Conservation (phyloP, 2,113 vertebrate genomes). For the Calyptommatus sinebrachiatus region DNA sequence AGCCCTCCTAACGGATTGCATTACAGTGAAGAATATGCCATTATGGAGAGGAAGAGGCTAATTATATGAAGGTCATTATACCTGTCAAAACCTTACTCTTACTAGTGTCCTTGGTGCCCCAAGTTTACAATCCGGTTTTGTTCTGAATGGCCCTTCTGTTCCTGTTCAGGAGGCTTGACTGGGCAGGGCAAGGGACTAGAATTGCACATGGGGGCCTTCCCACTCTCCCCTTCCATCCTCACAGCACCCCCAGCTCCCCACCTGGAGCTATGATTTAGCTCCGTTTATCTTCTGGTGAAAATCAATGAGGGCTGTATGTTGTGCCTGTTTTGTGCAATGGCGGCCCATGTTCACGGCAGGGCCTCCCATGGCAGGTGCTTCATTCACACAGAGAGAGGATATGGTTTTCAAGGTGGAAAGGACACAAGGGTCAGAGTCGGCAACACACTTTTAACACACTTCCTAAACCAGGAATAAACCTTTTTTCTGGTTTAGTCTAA, state of each 20-base stretch:
- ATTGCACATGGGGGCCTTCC: constrained; percentile 45
- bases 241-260: constrained; percentile 15
- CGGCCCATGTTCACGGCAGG: too few relatives aligned
- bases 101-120: constrained; percentile 60
- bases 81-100: constrained; percentile 70
- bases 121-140: constrained; percentile 63
- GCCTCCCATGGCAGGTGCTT: too few relatives aligned
- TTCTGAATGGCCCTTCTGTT: constrained; percentile 67
- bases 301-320: background rate
- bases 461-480: too few relatives aligned
- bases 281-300: background rate
- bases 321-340: too few relatives aligned
- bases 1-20: constrained; percentile 8
- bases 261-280: constrained; percentile 19
- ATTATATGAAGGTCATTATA: constrained; percentile 69
- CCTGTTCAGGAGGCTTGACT: constrained; percentile 57
- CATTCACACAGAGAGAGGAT: too few relatives aligned
- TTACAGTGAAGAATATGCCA: constrained; percentile 57
- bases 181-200: constrained; percentile 36
- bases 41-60: constrained; percentile 57
- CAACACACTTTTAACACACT: too few relatives aligned
- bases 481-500: too few relatives aligned
- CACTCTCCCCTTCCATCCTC: background rate
- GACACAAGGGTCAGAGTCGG: too few relatives aligned
- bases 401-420: too few relatives aligned